Evolutionary conservation across 2,888 invertebrate species (phyloP), one percentile per base, ranked within the genome.

Genomic region (Pristionchus fissidentatus): DNA sequence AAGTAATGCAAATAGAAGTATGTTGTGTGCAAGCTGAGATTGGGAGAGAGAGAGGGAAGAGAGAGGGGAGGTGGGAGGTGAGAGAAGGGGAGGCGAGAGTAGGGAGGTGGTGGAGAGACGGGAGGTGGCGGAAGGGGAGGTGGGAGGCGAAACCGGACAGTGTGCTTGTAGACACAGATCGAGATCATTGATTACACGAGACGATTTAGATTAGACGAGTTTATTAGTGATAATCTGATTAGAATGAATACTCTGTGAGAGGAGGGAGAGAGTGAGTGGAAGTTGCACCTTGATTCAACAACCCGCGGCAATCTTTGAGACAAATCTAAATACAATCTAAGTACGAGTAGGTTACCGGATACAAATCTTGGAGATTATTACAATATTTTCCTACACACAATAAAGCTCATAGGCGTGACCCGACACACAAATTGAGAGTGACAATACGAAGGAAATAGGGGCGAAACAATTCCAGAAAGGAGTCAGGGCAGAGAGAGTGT

Each of bases 1-100:
- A 73, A 73, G 73, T 43, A 73, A 35, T 22, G 66, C 66, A 66
- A 66, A 66, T n/a, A 66, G 66, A 66, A 66, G n/a, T n/a, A n/a
- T 73, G 73, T 46, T 73, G 73, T 46, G 41, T 46, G 73, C 8
- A 41, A 73, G 73, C 43, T 46, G 43, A 73, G 19, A 15, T 13
- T 32, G 75, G 41, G 29, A 41, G 19, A 55, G 60, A 32, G 62
- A 62, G 43, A 46, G 22, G 26, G 55, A n/a, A 38, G 80, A 80
- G 26, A 10, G 60, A 43, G n/a, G 38, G 81, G 60, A 46, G 13
- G 43, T 62, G 81, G 46, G 81, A 46, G 41, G 38, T 19, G 29
- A 32, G 26, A 43, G 55, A 38, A 52, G 52, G 29, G 22, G 41
- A 22, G 26, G 19, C n/a, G 60, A 32, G 62, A 62, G 43, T 43